Base-by-base conservation (phyloP, 2,888 invertebrate genomes). In the Lacanobia oleracea region DNA sequence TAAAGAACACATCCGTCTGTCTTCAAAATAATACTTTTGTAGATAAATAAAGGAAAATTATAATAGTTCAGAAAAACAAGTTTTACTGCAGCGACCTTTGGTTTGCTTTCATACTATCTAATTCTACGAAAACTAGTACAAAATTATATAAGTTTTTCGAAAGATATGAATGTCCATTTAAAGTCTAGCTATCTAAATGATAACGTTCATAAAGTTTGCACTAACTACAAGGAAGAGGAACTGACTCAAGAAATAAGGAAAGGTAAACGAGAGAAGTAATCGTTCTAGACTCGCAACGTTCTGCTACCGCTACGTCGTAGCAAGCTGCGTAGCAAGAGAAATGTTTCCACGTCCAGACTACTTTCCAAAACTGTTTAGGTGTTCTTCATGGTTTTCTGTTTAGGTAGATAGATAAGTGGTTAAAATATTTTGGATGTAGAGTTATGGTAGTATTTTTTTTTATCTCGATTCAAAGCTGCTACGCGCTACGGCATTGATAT, bases 191-290 rank as follows among this genome's bases (percentile, higher is more conserved):
- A 73, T 45, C 8, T 27, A 18, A 7, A 57, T 21, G 4, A 50
- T 16, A 37, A 37, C 62, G 8, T 54, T 43, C 2, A 54, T 9
- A 40, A 27, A 12, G 48, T n/a, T 66, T 72, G 33, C 12, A 33
- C 21, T 57, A 18, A 43, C 14, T 33, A 43, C 50, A 43, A 72
- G 67, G 67, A 72, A 72, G 23, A 67, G 50, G 67, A 76, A 72
- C 21, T 72, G 23, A 50, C n/a, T 45, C n/a, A 9, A 50, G 76
- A 67, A 66, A 76, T 67, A 43, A 72, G 76, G 67, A 76, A 72
- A 76, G 7, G 0, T 2, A 37, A 50, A 67, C 3, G 33, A 50
- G 43, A 50, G n/a, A 67, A 23, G 43, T 43, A 33, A 51, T 63
- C 33, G 33, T 6, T 37, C 10, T 40, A 40, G 12, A 40, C 6